Evolutionary conservation across 2,113 vertebrate genomes (phyloP).

Genomic region (Mionectes macconnelli): DNA sequence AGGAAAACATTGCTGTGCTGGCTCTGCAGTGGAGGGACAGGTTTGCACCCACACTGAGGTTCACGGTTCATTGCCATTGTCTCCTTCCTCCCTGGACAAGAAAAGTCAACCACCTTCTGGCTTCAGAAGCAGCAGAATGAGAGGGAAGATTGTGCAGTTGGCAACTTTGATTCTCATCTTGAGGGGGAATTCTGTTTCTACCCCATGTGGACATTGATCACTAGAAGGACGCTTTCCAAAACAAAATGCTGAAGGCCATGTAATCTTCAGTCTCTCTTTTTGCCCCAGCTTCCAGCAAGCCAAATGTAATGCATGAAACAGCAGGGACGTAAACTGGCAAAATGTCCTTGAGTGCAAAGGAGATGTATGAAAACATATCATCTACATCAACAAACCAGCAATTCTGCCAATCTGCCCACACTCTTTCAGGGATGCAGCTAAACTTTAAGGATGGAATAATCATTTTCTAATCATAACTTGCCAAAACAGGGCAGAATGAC

Average conservation of each 20-base stretch:
- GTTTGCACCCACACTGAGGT: neutral
- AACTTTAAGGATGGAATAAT: neutral
- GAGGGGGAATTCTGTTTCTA: neutral
- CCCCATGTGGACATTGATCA: neutral
- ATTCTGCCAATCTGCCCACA: neutral
- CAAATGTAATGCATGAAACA: neutral
- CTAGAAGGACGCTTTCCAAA: neutral
- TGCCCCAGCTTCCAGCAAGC: neutral
- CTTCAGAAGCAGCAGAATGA: neutral
- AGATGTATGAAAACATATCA: neutral
- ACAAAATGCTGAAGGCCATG: neutral
- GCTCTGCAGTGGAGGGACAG: neutral
- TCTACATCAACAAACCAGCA: neutral
- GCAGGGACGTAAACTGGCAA: neutral
- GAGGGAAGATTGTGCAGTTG: neutral
- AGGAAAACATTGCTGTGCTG: neutral
- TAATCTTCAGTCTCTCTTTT: neutral
- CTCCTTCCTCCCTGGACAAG: neutral
- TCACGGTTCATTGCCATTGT: neutral
- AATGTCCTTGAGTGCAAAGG: neutral
- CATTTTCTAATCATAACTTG: neutral
- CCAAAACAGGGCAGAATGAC: neutral
- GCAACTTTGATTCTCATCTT: neutral
- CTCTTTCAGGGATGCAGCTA: neutral
- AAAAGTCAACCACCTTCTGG: fast-evolving